A percentile compares a stretch with the other conserved stretches of the same genome.
Evolutionary conservation across 2,113 vertebrate species (phyloP).

Genomic region (Oncorhynchus tshawytscha): DNA sequence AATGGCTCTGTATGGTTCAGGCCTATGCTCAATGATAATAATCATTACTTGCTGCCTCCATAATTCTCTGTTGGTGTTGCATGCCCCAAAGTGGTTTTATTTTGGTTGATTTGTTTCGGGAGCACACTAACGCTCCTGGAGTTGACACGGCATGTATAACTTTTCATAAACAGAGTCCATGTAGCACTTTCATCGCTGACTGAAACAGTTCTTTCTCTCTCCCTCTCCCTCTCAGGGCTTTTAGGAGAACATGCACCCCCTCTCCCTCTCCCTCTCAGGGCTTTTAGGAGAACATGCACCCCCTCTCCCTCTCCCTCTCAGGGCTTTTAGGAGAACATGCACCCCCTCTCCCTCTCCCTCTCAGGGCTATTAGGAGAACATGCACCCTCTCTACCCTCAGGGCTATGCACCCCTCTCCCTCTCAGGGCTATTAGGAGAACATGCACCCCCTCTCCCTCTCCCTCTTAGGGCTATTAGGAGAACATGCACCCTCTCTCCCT

Average conservation of each 20-base stretch:
- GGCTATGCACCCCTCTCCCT: too few relatives aligned
- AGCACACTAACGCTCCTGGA: conserved; percentile 10
- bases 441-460: too few relatives aligned
- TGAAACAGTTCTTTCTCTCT: conserved; percentile 36
- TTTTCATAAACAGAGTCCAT: conserved; percentile 37
- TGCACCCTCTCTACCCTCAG: too few relatives aligned
- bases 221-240: neutral
- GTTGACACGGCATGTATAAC: conserved; percentile 32
- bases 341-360: neutral
- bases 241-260: neutral
- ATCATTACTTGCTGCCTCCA: neutral
- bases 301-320: neutral
- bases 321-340: too few relatives aligned
- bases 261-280: neutral
- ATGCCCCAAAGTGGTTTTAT: conserved; percentile 6
- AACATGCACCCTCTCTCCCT: too few relatives aligned
- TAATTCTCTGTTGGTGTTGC: conserved; percentile 4
- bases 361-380: neutral
- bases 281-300: too few relatives aligned
- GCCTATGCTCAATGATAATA: neutral
- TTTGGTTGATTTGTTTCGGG: conserved; percentile 8
- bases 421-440: too few relatives aligned
- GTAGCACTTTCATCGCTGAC: neutral
- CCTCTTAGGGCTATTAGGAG: too few relatives aligned
- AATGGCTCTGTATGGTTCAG: neutral